Evolutionary conservation across 1,140 invertebrate genomes (phyloP), one percentile per base, ranked within the genome.

Genomic region (Trypoxylus dichotomus): DNA sequence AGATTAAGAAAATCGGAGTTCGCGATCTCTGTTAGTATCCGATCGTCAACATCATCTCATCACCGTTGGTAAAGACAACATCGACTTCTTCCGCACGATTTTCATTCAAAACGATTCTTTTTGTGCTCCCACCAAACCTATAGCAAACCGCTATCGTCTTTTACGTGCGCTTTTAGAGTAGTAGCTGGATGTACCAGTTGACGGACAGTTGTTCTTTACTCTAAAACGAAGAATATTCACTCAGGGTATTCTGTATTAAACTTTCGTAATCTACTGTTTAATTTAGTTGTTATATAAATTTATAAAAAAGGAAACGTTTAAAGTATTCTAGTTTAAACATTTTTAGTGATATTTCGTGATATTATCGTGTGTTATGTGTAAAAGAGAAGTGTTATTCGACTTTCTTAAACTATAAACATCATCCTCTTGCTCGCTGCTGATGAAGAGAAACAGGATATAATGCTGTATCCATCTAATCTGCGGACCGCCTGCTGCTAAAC

Each of bases 21-120:
- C 47, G 5, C 27, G 60, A 54, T 68, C 60, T 25, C 27, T 68
- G 27, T 68, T 8, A 6, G 24, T 8, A 68, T 29, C 27, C 60
- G 21, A 68, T 68, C 60, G 24, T 68, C 60, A 21, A n/a, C 47
- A 68, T 68, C 60, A 25, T 68, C 60, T 68, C 60, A 24, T 68
- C 60, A 68, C 24, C 60, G 21, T 60, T n/a, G n/a, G 58, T 24
- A 43, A 13, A 60, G 15, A n/a, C 58, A 24, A n/a, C 8, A 68
- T 24, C 60, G 24, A 68, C 11, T 10, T 29, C 60, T 68, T 68
- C 60, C 60, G 24, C 60, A 68, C 60, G 60, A 5, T 68, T 68
- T 68, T 29, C 60, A 68, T 68, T 68, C 60, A 68, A 19, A 68
- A 68, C 60, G 60, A 25, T 68, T 68, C 60, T 68, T 68, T 25